Base-by-base conservation (phyloP, 2,797 vertebrate species). In the Paedocypris micromegethes region DNA sequence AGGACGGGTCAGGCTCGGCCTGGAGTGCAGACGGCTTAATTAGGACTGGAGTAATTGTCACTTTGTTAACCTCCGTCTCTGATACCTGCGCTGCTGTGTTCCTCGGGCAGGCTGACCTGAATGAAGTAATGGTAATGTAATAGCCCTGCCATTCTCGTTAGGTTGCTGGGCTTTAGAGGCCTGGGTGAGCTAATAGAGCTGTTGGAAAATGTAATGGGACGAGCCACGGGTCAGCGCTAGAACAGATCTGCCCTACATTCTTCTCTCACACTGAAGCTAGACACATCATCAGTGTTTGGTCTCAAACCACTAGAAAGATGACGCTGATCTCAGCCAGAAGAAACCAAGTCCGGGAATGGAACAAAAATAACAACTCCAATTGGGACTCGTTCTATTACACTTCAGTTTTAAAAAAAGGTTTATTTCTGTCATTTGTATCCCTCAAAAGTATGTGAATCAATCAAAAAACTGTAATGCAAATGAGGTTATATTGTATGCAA, bases 161-260 rank as follows among this genome's bases (percentile, higher is more conserved):
- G 64, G 41, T 66, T 66, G 49, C 52, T 57, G 59, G 70, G 55
- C 55, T 68, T 77, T 47, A 47, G 61, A 73, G 68, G 65, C 58
- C 70, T 58, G 49, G 68, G 66, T 69, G 63, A 70, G 69, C 65
- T 72, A 72, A 76, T 78, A 70, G 59, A 73, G 74, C 62, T 72
- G 74, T 72, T 74, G 74, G 77, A 74, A 76, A 74, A 74, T 76
- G 74, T 70, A 67, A 74, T 78, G 60, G 66, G 72, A 78, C 71
- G 63, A 72, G 71, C 56, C 53, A 66, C 42, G 41, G 74, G 58
- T 76, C 66, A 72, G 68, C 40, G 7, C 67, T 49, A 50, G 55
- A 69, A 54, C 62, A 45, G 64, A 56, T 74, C 58, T 72, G 56
- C 66, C 58, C 46, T 58, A 60, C 74, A 74, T 78, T 76, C 69